These are phyloP conservation scores for Temnothorax rugatulus DNA, from an alignment of 2,888 invertebrate genomes.

Conservation along the genomic window DNA sequence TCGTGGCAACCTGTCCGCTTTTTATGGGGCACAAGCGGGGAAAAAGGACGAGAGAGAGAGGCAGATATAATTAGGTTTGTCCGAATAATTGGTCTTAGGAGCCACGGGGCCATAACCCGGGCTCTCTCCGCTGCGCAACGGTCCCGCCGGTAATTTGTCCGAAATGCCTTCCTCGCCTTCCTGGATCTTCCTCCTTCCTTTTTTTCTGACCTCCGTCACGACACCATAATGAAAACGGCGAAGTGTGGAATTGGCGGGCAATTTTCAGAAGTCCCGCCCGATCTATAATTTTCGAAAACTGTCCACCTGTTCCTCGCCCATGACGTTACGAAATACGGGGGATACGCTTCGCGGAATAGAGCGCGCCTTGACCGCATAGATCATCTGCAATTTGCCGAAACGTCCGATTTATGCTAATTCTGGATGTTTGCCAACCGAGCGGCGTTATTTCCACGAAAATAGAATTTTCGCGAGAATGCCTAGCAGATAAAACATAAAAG, in stretches of 20 bases:
- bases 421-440: not conserved
- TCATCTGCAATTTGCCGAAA: conserved; percentile 47
- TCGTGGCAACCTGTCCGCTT: conserved; percentile 58
- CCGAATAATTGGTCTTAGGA: conserved; percentile 67
- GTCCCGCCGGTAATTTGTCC: conserved; percentile 59
- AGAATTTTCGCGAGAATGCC: conserved; percentile 8
- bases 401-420: conserved; percentile 45
- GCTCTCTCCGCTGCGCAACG: conserved; percentile 56
- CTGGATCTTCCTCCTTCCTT: conserved; percentile 41
- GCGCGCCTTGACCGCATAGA: conserved; percentile 18
- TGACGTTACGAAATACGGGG: conserved; percentile 47
- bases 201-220: conserved; percentile 50
- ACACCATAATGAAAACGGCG: conserved; percentile 56
- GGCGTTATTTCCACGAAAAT: conserved; percentile 2
- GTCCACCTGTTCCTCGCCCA: conserved; percentile 55
- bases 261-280: conserved; percentile 49
- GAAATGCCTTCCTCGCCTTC: conserved; percentile 58
- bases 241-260: conserved; percentile 58
- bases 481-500: not conserved
- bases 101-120: conserved; percentile 54
- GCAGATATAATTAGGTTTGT: conserved; percentile 65
- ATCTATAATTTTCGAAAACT: conserved; percentile 56
- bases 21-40: conserved; percentile 47
- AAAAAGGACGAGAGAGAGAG: conserved; percentile 36
- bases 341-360: conserved; percentile 53